Evolutionary conservation across 1,140 invertebrate species (phyloP).

Genomic region (Drusus annulatus): DNA sequence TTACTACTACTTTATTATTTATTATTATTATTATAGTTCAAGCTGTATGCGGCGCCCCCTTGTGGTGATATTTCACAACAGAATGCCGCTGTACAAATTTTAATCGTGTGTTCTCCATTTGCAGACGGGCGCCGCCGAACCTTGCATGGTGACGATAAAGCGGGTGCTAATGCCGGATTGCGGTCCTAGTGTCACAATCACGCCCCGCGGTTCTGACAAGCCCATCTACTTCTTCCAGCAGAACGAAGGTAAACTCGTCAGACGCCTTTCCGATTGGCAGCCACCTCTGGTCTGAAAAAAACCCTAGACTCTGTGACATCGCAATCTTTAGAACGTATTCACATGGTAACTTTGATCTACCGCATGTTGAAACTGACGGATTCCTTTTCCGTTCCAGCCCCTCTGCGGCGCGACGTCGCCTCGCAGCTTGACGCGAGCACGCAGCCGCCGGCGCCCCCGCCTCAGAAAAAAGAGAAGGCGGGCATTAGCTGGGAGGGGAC

Average conservation of each 20-base stretch:
- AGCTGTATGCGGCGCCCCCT: too few species aligned
- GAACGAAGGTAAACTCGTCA: slow-evolving; percentile 3
- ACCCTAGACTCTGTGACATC: too few species aligned
- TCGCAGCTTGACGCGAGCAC: background rate
- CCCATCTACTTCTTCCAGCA: slow-evolving; percentile 37
- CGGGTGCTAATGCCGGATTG: slow-evolving; percentile 46
- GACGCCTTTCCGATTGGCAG: too few species aligned
- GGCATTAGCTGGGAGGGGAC: slow-evolving; percentile 68
- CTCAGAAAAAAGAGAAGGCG: slow-evolving; percentile 14
- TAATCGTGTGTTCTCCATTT: too few species aligned
- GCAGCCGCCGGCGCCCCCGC: background rate
- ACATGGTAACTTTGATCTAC: background rate
- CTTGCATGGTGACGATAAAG: slow-evolving; percentile 56
- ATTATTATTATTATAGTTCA: too few species aligned
- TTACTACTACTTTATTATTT: too few species aligned
- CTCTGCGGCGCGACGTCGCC: background rate
- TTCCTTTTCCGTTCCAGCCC: too few species aligned
- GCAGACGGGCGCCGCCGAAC: background rate
- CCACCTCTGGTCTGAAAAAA: too few species aligned
- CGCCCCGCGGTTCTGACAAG: slow-evolving; percentile 49
- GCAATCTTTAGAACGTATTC: too few species aligned
- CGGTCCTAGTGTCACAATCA: slow-evolving; percentile 53
- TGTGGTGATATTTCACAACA: too few species aligned
- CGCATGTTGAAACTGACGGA: too few species aligned
- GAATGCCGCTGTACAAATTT: too few species aligned